Base-by-base conservation (phyloP, 1,140 invertebrate species). In the Nomia melanderi region DNA sequence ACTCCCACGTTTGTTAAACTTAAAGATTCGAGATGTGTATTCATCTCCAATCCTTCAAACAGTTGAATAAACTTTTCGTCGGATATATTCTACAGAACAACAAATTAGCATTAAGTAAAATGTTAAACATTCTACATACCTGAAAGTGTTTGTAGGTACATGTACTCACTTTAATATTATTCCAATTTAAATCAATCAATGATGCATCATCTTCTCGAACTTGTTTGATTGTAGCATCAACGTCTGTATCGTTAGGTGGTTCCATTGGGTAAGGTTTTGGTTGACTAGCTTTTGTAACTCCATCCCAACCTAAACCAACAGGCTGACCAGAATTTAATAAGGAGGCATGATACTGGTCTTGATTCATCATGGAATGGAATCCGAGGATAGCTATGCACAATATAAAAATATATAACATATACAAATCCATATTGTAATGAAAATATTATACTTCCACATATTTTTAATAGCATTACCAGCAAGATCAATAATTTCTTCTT, bases 331-430 rank as follows among this genome's bases (percentile, higher is more conserved):
- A 98, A 93, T 98, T 98, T 72, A 97, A 91, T 63, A 98, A 92
- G 53, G 98, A 99, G 65, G 98, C 98, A 93, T 99, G 98, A 92
- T 99, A 99, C 92, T 99, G 99, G 91, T 99, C 98, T 94, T 99
- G 99, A 93, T 99, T 99, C 96, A 99, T 97, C 97, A 99, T 99
- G 64, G 98, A 99, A 93, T 99, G 98, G 94, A 99, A 99, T 86
- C 99, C 99, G 79, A 99, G 94, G 92, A 99, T 99, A 93, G 98
- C 98, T 98, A 92, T 31, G 94, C 92, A 83, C 25, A 82, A 86
- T 39, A 82, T 77, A 29, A 39, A 76, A 1, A 50, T 62, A n/a
- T 54, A 23, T 69, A 29, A 14, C 27, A 23, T 60, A 20, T 72
- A 12, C 50, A 63, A 27, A 31, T 20, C 63, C 7, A 11, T 9